Conservation (phyloP, 2,113 vertebrate species). For the Macquaria australasica region DNA sequence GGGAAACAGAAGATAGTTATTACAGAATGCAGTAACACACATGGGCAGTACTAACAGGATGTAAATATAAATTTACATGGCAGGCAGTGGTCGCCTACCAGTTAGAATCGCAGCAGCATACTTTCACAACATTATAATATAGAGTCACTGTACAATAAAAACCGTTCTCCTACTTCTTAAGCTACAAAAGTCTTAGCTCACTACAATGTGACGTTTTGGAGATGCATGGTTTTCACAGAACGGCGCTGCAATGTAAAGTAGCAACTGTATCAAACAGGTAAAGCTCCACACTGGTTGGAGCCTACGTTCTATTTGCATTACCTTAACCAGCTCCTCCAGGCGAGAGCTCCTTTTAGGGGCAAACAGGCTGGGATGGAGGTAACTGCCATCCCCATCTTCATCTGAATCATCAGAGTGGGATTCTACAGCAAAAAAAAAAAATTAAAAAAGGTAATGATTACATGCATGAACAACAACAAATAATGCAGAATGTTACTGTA, state of each 20-base stretch:
- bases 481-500: neutral
- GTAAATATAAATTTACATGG: neutral
- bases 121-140: neutral
- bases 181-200: neutral
- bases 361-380: conserved; percentile 97
- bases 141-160: neutral
- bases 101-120: neutral
- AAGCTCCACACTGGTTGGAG: neutral
- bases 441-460: neutral
- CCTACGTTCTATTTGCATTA: conserved; percentile 49
- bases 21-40: conserved; percentile 10
- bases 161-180: neutral
- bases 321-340: conserved; percentile 96
- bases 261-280: neutral
- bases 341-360: conserved; percentile 92
- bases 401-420: conserved; percentile 89
- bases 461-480: neutral
- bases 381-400: conserved; percentile 90
- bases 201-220: neutral
- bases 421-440: conserved; percentile 66
- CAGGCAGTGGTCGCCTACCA: neutral
- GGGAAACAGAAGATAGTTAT: conserved; percentile 30
- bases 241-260: neutral
- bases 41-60: neutral
- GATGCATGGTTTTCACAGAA: neutral